Percentiles rank a stretch among this genome's conserved stretches.
Conservation (phyloP, 2,888 invertebrate genomes). For the Acanthacorydalis orientalis region DNA sequence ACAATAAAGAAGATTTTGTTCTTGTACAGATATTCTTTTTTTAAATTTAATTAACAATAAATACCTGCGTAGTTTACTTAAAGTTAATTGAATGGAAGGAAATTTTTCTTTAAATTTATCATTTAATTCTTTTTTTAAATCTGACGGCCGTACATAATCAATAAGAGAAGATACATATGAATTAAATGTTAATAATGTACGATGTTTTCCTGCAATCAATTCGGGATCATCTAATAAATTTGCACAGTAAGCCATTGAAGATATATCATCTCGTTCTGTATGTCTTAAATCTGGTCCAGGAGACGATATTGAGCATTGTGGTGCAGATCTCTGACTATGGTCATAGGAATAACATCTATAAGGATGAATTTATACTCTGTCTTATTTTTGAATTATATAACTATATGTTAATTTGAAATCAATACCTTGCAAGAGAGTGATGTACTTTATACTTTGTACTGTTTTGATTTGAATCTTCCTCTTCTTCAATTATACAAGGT, state of each 20-base stretch:
- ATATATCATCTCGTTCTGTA: constrained; percentile 24
- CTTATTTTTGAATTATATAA: constrained; percentile 17
- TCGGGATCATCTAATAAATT: constrained; percentile 88
- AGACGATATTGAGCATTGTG: constrained; percentile 28
- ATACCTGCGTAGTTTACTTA: constrained; percentile 91
- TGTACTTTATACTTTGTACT: neutral
- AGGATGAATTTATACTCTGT: constrained; percentile 7
- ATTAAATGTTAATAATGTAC: constrained; percentile 72
- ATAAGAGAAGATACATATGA: constrained; percentile 91
- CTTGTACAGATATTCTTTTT: too few relatives aligned
- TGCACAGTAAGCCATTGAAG: constrained; percentile 49
- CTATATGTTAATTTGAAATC: neutral
- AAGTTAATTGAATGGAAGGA: constrained; percentile 82
- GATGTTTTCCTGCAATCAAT: constrained; percentile 73
- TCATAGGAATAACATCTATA: constrained; percentile 61
- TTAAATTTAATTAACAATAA: too few relatives aligned
- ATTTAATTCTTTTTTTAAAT: constrained; percentile 90
- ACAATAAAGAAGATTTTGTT: constrained; percentile 18
- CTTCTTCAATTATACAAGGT: constrained; percentile 20
- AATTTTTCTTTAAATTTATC: constrained; percentile 92
- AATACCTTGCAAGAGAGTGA: neutral
- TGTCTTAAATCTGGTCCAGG: constrained; percentile 21
- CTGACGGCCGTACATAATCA: constrained; percentile 89
- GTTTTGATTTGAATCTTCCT: constrained; percentile 1
- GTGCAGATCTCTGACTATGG: constrained; percentile 38